Evolutionary conservation across 2,113 vertebrate genomes (phyloP), one percentile per base, ranked within the genome.

Genomic region (Platysternon megacephalum): DNA sequence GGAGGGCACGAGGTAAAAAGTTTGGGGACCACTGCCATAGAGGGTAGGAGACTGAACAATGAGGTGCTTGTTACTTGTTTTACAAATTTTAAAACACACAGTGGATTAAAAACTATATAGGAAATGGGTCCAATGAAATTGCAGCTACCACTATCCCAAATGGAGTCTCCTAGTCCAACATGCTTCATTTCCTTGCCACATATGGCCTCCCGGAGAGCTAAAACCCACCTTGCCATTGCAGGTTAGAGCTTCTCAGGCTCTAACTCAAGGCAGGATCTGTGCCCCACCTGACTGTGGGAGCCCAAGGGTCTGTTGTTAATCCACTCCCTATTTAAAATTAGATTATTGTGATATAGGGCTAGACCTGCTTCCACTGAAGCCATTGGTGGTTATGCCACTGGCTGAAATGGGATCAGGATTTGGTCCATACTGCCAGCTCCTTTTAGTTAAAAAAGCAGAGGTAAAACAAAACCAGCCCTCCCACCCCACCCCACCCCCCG

Each of bases 141-240:
- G 17, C 29, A 81, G 65, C 68, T 68, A 22, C 32, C 51, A 1
- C 44, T 3, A 1, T 0, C 19, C 10, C 0, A 0, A 13, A 19
- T 39, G 14, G 46, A 51, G 39, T 22, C 52, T 84, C 39, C 0
- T 0, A 4, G 29, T 10, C n/a, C 53, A 72, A 49, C 0, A 0
- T 26, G 51, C n/a, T 61, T 28, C 6, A 56, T 55, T 80, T 82
- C 26, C 26, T 52, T 17, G 52, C 13, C 1, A 11, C 39, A 12
- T 10, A 6, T 8, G 28, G 26, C n/a, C 4, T 4, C 24, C 24
- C 1, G 0, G 0, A 8, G 44, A 11, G 5, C 53, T 79, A 2
- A 46, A 14, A 68, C 46, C 48, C 86, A 81, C 32, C 68, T 5
- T 6, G 48, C 29, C 39, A 76, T 76, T 76, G 21, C 39, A 22